Percentiles rank a stretch among this genome's conserved stretches.
Evolutionary conservation across 2,113 vertebrate genomes (phyloP).

Genomic region (Alces alces): DNA sequence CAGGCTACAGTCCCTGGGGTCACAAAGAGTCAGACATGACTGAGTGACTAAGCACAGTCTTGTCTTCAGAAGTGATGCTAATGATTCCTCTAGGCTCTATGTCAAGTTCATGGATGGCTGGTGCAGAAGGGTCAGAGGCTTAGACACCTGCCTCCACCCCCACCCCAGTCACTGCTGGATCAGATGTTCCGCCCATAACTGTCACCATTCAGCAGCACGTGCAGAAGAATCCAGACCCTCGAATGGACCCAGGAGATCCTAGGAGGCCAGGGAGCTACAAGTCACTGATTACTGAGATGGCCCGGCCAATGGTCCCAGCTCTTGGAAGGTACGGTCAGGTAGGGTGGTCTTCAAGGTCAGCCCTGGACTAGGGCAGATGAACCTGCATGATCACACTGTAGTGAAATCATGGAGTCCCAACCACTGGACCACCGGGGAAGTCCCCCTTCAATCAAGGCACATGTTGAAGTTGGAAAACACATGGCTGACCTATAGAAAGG

Average conservation of each 20-base stretch:
- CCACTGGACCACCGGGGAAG: neutral
- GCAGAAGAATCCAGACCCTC: neutral
- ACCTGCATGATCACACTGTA: constrained; percentile 12
- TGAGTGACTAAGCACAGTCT: neutral
- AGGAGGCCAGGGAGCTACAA: neutral
- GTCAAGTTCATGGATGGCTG: neutral
- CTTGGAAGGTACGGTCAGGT: neutral
- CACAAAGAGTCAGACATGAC: neutral
- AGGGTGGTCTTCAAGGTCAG: neutral
- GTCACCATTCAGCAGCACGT: too few relatives aligned
- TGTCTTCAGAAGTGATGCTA: neutral
- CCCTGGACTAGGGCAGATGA: neutral
- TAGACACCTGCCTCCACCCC: neutral
- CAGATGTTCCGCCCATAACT: fast-evolving
- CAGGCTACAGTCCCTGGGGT: neutral
- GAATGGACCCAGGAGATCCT: neutral
- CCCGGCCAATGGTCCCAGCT: neutral
- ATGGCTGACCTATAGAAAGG: constrained; percentile 50
- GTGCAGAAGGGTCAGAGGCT: neutral
- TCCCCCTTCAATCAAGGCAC: neutral
- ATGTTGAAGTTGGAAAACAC: constrained; percentile 48
- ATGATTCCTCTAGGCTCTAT: neutral
- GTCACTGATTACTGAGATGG: neutral
- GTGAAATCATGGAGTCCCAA: neutral
- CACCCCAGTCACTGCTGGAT: neutral